phyloP scores from a whole-genome alignment of 2,888 invertebrate species.

The Maniola hyperantus region DNA sequence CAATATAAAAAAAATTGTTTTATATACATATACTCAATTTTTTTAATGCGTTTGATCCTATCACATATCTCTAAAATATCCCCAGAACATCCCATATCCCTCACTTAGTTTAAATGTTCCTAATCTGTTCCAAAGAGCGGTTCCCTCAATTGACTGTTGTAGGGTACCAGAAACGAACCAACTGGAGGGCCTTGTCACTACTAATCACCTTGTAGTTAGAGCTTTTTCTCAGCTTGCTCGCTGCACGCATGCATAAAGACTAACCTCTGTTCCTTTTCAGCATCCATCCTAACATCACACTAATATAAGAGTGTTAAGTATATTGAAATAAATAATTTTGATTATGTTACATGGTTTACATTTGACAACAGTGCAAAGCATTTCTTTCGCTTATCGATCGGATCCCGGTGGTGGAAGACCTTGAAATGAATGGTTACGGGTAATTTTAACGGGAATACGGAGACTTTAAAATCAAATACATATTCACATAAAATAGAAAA shows the following conservation, averaged over 20 bases:
- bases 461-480: background rate
- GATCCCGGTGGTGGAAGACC: constrained; percentile 46
- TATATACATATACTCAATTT: background rate
- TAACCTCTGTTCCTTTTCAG: constrained; percentile 80
- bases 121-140: background rate
- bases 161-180: constrained; percentile 1
- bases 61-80: background rate
- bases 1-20: background rate
- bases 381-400: constrained; percentile 24
- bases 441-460: constrained; percentile 21
- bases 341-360: constrained; percentile 15
- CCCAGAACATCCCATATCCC: constrained; percentile 3
- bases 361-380: constrained; percentile 1
- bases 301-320: constrained; percentile 49
- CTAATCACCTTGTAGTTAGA: constrained; percentile 64
- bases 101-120: background rate
- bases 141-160: constrained; percentile 7
- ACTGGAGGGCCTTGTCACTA: constrained; percentile 61
- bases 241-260: constrained; percentile 78
- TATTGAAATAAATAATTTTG: constrained; percentile 4
- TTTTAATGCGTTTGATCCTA: background rate
- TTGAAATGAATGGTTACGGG: constrained; percentile 36
- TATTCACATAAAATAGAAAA: background rate
- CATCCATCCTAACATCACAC: constrained; percentile 75
- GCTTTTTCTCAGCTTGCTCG: constrained; percentile 75